Base-by-base conservation (phyloP, 2,113 vertebrate genomes). In the Gambusia affinis region DNA sequence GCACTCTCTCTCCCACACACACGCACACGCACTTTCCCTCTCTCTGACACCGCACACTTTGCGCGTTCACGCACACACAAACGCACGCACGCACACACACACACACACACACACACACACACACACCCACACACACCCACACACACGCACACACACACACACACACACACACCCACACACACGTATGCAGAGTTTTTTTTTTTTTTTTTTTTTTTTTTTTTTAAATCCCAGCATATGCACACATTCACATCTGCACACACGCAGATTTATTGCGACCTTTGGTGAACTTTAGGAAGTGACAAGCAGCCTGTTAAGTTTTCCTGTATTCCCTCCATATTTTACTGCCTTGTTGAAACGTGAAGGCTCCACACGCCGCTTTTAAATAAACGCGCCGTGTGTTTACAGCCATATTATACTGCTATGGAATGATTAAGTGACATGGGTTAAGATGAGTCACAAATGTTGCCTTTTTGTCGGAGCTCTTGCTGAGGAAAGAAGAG, bases 371-470 rank as follows among this genome's bases (percentile, higher is more conserved):
- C 70, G 54, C 71, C 81, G 75, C 81, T 83, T 57, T 57, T 84
- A 73, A 85, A 80, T 81, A 89, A 89, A 91, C 65, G 89, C 67
- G 81, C 88, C 79, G 65, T 78, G 85, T 44, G 54, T 87, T 83
- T 84, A 78, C 75, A 80, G 82, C 82, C 69, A 24, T 61, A 72
- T 79, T 80, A 57, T 57, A 83, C 85, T 75, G 64, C 82, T 85
- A 88, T 89, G 76, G 80, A 92, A 92, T 93, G 92, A 94, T 94
- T 93, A 94, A 94, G 94, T 91, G 92, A 92, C 89, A 90, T 94
- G 92, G 94, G 94, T 95, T 94, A 95, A 92, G 51, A 88, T 93
- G 92, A 86, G 94, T 95, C 93, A 92, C 92, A 83, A 90, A 92
- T 92, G 88, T 92, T 83, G 85, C 88, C 27, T 67, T 67, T 57